A percentile compares a stretch with the other conserved stretches of the same genome.
Evolutionary conservation across 1,140 invertebrate genomes (phyloP).

Genomic region (Brachionus plicatilis): DNA sequence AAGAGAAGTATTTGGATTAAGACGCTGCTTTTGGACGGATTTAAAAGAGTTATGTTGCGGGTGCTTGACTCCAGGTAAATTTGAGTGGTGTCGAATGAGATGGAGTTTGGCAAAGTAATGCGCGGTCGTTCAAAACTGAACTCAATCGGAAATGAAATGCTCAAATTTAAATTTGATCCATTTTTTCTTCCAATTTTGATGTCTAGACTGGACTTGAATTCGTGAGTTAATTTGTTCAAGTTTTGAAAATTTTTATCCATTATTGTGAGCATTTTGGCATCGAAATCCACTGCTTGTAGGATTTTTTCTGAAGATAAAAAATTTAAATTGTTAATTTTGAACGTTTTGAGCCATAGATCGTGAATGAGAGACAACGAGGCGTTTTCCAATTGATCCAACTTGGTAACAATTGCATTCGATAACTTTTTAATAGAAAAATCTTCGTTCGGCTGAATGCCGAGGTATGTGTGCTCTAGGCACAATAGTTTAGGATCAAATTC

Average conservation of each 20-base stretch:
- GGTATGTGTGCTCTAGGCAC: background rate
- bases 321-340: constrained; percentile 14
- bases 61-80: background rate
- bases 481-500: background rate
- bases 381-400: background rate
- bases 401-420: background rate
- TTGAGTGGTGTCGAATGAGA: background rate
- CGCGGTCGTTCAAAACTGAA: background rate
- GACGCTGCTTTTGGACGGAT: background rate
- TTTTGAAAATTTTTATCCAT: background rate
- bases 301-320: background rate
- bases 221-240: background rate
- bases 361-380: background rate
- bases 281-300: background rate
- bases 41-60: background rate
- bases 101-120: background rate
- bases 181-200: background rate
- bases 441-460: background rate
- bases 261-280: background rate
- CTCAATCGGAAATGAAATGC: background rate
- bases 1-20: constrained; percentile 6
- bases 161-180: background rate
- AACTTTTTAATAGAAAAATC: background rate
- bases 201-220: background rate
- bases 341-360: constrained; percentile 23